Base-by-base conservation (phyloP, 1,140 invertebrate species). In the Trialeurodes vaporariorum region DNA sequence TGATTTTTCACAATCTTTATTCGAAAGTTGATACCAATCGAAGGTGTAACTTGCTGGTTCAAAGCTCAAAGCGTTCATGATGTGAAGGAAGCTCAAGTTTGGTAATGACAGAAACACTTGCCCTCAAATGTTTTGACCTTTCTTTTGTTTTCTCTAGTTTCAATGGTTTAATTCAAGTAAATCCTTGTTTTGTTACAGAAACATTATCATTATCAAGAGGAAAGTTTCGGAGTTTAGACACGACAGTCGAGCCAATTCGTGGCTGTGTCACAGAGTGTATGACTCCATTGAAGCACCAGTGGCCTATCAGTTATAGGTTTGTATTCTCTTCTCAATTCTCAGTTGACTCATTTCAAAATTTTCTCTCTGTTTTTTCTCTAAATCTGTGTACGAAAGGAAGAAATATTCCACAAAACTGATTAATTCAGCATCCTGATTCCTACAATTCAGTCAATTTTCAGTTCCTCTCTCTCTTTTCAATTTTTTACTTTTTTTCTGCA, bases 201-300 rank as follows among this genome's bases (percentile, higher is more conserved):
- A 73, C 71, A 72, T 71, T 68, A 71, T 72, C 73, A 73, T 71
- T 73, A 73, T 71, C 72, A 68, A 73, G 71, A 73, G 69, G 71
- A 70, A 71, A 70, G 71, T 70, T 72, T 72, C 71, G 73, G 70
- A 74, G 70, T 74, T 73, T 71, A 70, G 70, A 73, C 66, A 71
- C 67, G 69, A 71, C 67, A 66, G 71, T 73, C 72, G 74, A 74
- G 72, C 73, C 74, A 74, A 71, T 72, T 66, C 69, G 68, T 75
- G 74, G 73, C 73, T 71, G 71, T 71, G 72, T 70, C 70, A 68
- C 69, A 69, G 71, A 72, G 74, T 75, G 74, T 73, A 75, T 75
- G 74, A 74, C 67, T 75, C 74, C 74, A 73, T 74, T 70, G 68
- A 74, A 75, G 73, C 70, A 71, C 23, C 72, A 72, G 61, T 71